Conservation (phyloP, 2,888 invertebrate genomes). For the Sinohyriopsis cumingii region DNA sequence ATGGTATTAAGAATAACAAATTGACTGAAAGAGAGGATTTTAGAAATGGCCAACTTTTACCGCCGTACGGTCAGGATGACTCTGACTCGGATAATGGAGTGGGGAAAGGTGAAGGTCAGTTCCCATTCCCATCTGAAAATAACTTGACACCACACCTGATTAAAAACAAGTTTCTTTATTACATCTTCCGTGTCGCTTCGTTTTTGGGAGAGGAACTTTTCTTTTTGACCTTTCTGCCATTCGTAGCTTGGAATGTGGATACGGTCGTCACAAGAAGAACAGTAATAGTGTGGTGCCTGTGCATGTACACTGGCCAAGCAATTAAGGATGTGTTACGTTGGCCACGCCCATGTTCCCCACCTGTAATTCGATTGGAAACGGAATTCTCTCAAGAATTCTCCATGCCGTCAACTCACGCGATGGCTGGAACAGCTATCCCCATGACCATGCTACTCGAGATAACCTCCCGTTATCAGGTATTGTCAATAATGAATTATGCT, state of each 20-base stretch:
- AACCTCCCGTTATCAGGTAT: constrained; percentile 54
- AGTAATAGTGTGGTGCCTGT: constrained; percentile 50
- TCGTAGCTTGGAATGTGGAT: constrained; percentile 56
- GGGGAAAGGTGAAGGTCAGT: constrained; percentile 11
- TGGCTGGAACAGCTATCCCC: constrained; percentile 59
- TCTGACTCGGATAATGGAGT: constrained; percentile 27
- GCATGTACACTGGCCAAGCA: constrained; percentile 60
- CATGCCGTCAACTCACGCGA: constrained; percentile 63
- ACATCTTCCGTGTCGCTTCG: constrained; percentile 48
- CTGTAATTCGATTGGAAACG: constrained; percentile 55
- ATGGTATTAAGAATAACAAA: constrained; percentile 11
- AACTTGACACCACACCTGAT: constrained; percentile 35
- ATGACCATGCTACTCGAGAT: constrained; percentile 42
- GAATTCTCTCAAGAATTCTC: constrained; percentile 54
- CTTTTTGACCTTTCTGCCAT: constrained; percentile 52
- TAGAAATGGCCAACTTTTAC: constrained; percentile 27
- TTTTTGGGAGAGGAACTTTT: constrained; percentile 60
- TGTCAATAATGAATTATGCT: too few species aligned
- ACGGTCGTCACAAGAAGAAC: constrained; percentile 42
- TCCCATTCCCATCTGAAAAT: neutral
- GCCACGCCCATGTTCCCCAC: constrained; percentile 58
- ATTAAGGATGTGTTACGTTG: constrained; percentile 56
- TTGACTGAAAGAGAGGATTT: constrained; percentile 9
- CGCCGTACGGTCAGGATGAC: constrained; percentile 33
- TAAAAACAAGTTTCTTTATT: constrained; percentile 41